Percentiles rank a stretch among this genome's conserved stretches.
phyloP scores from a whole-genome alignment of 2,797 vertebrate species.

The Myripristis murdjan region DNA sequence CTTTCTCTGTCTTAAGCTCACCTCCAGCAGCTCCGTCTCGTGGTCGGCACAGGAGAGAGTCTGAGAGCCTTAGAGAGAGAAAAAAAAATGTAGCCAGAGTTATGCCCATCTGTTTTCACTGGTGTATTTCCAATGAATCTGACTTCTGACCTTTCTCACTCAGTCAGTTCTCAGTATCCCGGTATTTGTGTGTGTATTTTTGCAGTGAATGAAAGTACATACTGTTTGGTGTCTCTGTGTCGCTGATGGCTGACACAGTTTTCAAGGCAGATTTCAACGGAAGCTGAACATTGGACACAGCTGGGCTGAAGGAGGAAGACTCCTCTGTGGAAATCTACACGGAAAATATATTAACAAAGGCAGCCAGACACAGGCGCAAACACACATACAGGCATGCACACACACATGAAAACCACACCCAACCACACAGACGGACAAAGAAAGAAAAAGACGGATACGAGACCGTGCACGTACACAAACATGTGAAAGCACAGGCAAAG shows the following conservation, averaged over 20 bases:
- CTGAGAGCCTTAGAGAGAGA: constrained; percentile 81
- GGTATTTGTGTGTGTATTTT: constrained; percentile 1
- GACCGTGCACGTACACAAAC: constrained; percentile 63
- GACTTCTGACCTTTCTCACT: constrained; percentile 17
- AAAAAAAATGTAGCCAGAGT: constrained; percentile 15
- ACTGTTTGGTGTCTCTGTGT: constrained; percentile 84
- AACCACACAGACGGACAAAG: neutral
- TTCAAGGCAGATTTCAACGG: constrained; percentile 95
- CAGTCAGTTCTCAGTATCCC: neutral
- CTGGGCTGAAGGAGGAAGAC: constrained; percentile 86
- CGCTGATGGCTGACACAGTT: constrained; percentile 85
- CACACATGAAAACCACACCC: constrained; percentile 13
- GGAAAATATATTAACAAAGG: constrained; percentile 71
- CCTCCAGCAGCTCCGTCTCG: constrained; percentile 87
- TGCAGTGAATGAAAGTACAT: constrained; percentile 51
- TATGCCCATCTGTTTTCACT: constrained; percentile 8
- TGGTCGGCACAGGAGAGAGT: constrained; percentile 91
- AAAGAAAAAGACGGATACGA: constrained; percentile 30
- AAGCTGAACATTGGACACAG: constrained; percentile 85
- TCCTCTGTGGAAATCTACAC: constrained; percentile 93
- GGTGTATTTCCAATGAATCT: constrained; percentile 1
- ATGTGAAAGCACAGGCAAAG: constrained; percentile 77
- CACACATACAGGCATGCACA: constrained; percentile 35
- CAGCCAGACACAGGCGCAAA: constrained; percentile 45
- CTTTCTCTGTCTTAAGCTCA: constrained; percentile 67